Conservation (phyloP, 2,113 vertebrate genomes). For the Hyperoodon ampullatus region DNA sequence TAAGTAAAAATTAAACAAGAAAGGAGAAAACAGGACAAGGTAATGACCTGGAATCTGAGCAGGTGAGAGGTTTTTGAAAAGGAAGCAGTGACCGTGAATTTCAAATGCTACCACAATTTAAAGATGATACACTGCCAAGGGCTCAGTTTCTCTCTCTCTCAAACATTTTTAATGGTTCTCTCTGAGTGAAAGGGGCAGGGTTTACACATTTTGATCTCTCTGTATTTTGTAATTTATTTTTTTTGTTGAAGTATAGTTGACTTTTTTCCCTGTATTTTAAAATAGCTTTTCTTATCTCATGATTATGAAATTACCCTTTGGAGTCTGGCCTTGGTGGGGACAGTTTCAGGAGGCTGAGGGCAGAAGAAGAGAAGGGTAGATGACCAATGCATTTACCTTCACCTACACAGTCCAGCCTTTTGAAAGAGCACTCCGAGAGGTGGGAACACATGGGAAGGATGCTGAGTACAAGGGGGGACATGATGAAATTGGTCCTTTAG, state of each 20-base stretch:
- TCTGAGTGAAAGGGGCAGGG: neutral
- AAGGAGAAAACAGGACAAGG: neutral
- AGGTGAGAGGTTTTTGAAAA: neutral
- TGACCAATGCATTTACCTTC: neutral
- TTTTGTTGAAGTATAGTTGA: too few relatives aligned
- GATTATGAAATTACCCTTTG: neutral
- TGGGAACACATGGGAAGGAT: rapidly evolving
- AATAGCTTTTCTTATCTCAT: neutral
- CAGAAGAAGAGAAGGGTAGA: neutral
- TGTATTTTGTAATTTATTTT: neutral
- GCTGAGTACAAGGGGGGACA: neutral
- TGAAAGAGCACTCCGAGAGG: neutral
- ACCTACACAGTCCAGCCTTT: neutral
- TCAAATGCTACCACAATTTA: neutral
- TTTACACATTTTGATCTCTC: neutral
- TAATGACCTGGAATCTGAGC: neutral
- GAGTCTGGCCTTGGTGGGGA: neutral
- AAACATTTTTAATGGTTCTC: neutral
- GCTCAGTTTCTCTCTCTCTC: neutral
- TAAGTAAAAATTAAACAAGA: neutral
- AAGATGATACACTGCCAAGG: neutral
- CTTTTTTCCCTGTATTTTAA: neutral
- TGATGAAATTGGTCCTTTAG: neutral
- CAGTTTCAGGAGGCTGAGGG: neutral
- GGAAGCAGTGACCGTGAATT: rapidly evolving